Percentiles rank a stretch among this genome's conserved stretches.
Conservation (phyloP, 2,797 vertebrate genomes). For the Odontamblyopus lacepedii region DNA sequence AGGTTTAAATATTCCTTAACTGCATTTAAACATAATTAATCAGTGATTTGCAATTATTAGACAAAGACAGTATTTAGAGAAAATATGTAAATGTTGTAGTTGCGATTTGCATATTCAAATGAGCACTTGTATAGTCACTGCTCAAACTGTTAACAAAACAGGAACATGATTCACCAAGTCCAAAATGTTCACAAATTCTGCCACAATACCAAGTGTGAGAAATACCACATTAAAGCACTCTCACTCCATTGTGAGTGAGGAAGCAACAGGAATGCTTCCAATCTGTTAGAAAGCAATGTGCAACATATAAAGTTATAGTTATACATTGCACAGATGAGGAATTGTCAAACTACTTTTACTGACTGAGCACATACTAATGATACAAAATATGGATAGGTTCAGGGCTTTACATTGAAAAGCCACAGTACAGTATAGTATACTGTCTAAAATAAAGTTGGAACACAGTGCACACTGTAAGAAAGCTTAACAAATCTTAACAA, state of each 20-base stretch:
- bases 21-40: background rate
- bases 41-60: background rate
- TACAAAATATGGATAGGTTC: no score
- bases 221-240: conserved; percentile 3
- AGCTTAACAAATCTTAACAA: no score
- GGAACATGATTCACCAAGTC: conserved; percentile 29
- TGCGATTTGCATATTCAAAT: conserved; percentile 38
- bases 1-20: background rate
- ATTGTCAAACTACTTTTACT: background rate
- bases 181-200: conserved; percentile 26
- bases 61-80: conserved; percentile 9
- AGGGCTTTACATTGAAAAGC: no score
- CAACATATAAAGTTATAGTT: background rate
- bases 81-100: conserved; percentile 14
- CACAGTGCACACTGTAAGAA: no score
- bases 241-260: background rate
- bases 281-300: background rate
- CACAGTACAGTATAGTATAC: no score
- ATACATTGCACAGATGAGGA: background rate
- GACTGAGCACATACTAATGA: no score
- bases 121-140: conserved; percentile 26
- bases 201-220: conserved; percentile 19
- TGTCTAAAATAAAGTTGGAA: no score
- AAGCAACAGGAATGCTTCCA: background rate
- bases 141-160: conserved; percentile 35